phyloP scores from a whole-genome alignment of 2,888 invertebrate genomes.

The Macrophya annulata region DNA sequence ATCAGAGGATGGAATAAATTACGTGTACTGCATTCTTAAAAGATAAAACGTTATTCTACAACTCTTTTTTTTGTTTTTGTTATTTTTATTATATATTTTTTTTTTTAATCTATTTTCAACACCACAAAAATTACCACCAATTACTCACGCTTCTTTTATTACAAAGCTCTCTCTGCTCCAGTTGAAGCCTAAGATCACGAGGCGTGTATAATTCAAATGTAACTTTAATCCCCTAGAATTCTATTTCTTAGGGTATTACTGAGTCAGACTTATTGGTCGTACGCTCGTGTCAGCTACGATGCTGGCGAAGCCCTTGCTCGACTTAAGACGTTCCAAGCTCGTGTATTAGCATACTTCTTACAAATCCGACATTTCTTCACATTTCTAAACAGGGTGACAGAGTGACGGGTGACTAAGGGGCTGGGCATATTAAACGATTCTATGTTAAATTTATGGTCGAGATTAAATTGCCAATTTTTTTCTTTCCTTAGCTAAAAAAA shows the following conservation, averaged over 20 bases:
- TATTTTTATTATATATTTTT: no score
- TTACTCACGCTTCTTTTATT: not conserved
- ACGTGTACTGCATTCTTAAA: not conserved
- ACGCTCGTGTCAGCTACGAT: slow-evolving; percentile 28
- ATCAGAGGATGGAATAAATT: slow-evolving; percentile 1
- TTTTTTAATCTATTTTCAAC: not conserved
- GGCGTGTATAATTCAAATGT: slow-evolving; percentile 31
- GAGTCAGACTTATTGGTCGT: slow-evolving; percentile 35
- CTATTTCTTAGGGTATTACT: slow-evolving; percentile 26
- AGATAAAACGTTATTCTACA: not conserved
- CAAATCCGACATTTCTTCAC: slow-evolving; percentile 13
- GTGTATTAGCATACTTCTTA: slow-evolving; percentile 42
- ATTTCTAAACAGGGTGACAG: not conserved
- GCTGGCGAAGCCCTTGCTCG: slow-evolving; percentile 41
- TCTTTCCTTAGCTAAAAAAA: not conserved
- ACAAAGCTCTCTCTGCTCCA: slow-evolving; percentile 18
- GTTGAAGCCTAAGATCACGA: not conserved
- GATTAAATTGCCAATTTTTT: not conserved
- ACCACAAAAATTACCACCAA: not conserved
- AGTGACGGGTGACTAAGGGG: not conserved
- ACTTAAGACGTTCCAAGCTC: slow-evolving; percentile 28
- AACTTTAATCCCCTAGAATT: slow-evolving; percentile 42
- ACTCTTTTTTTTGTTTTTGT: no score
- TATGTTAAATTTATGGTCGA: not conserved
- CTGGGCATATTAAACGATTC: not conserved